Evolutionary conservation across 2,113 vertebrate genomes (phyloP).

Genomic region (Puffinus mauretanicus): DNA sequence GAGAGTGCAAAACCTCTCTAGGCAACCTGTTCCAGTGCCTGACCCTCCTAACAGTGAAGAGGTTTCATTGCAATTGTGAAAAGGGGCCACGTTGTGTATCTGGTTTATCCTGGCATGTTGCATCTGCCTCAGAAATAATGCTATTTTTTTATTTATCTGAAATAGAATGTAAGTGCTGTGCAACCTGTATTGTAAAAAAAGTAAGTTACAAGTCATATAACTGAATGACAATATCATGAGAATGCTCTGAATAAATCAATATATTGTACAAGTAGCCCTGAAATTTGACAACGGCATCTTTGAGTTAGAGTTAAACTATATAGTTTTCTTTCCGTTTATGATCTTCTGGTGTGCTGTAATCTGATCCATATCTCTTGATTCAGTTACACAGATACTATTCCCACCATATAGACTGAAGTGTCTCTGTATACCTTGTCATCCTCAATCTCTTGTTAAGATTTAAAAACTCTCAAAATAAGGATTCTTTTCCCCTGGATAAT

Average conservation of each 20-base stretch:
- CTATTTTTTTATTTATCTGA: too few relatives aligned
- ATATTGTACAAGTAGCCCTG: background rate
- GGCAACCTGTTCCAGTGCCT: background rate
- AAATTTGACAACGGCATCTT: background rate
- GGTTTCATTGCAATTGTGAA: background rate
- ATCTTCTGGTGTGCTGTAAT: background rate
- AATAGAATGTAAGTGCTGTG: background rate
- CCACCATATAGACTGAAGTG: background rate
- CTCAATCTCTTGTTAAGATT: background rate
- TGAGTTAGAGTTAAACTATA: background rate
- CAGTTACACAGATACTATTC: background rate
- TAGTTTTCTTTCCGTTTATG: background rate
- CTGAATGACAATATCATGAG: background rate
- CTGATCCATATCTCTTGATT: background rate
- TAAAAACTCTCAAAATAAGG: background rate
- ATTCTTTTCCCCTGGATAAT: background rate
- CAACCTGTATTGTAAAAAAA: background rate
- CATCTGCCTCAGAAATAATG: background rate
- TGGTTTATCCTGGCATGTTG: background rate
- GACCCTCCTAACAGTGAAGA: background rate
- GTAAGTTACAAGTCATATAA: background rate
- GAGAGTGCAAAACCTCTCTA: background rate
- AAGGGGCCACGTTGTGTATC: background rate
- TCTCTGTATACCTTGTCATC: background rate
- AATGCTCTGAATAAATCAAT: background rate